Evolutionary conservation across 2,113 vertebrate species (phyloP).

Genomic region (Thomomys bottae): DNA sequence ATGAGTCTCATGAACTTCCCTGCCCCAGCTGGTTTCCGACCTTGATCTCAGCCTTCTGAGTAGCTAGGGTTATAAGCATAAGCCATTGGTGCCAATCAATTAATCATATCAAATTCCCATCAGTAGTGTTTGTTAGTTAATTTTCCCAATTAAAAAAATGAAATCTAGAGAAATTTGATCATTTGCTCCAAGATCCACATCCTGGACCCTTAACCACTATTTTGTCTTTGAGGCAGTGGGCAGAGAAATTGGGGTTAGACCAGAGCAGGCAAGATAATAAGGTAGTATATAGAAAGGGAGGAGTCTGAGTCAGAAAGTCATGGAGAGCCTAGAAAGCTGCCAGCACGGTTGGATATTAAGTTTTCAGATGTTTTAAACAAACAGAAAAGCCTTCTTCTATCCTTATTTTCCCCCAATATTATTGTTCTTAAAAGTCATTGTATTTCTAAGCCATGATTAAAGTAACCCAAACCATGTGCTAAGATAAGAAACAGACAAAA

Average conservation of each 20-base stretch:
- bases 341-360: neutral
- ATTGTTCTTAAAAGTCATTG: conserved; percentile 33
- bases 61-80: too few relatives aligned
- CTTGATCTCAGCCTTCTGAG: too few relatives aligned
- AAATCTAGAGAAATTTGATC: conserved; percentile 46
- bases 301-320: neutral
- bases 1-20: too few relatives aligned
- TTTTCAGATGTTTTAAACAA: conserved; percentile 50
- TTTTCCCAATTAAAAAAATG: conserved; percentile 43
- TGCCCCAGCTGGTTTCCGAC: too few relatives aligned
- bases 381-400: neutral
- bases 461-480: conserved; percentile 52
- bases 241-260: conserved; percentile 2
- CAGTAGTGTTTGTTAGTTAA: conserved; percentile 9
- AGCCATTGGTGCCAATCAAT: neutral
- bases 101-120: conserved; percentile 19
- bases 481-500: conserved; percentile 43
- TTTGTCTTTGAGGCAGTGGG: neutral
- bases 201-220: neutral
- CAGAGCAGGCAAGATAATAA: neutral
- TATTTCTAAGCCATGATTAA: conserved; percentile 26
- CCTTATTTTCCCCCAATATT: neutral
- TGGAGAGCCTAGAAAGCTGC: neutral
- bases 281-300: neutral
- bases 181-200: conserved; percentile 2